Evolutionary conservation across 2,888 invertebrate species (phyloP).

Genomic region (Pelosia muscerda): DNA sequence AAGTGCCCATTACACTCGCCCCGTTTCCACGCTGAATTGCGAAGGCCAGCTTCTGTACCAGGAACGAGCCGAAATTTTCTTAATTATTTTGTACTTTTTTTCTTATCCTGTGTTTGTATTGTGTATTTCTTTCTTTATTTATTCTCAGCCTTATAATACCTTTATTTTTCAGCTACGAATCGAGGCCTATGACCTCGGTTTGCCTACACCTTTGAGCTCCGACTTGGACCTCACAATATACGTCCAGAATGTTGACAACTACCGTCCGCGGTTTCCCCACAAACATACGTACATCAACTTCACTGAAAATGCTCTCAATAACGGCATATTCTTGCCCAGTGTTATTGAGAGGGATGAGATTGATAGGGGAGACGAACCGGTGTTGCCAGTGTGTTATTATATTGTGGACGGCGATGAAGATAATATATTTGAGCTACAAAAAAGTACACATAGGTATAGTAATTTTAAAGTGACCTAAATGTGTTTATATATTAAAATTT

Average conservation of each 20-base stretch:
- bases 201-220: constrained; percentile 94
- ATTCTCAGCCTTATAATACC: neutral
- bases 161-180: constrained; percentile 90
- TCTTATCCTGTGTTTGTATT: too few relatives aligned
- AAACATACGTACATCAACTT: constrained; percentile 91
- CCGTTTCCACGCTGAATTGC: too few relatives aligned
- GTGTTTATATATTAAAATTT: too few relatives aligned
- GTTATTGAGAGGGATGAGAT: constrained; percentile 95
- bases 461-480: neutral
- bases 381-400: constrained; percentile 96
- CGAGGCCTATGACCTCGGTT: constrained; percentile 95
- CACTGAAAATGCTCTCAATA: constrained; percentile 88
- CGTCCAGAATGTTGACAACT: constrained; percentile 95
- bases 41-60: too few relatives aligned
- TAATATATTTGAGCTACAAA: constrained; percentile 90
- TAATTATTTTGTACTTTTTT: too few relatives aligned
- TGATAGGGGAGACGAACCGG: constrained; percentile 93
- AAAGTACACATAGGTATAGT: constrained; percentile 89
- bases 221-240: constrained; percentile 95
- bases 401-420: constrained; percentile 94
- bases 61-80: too few relatives aligned
- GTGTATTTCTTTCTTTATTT: too few relatives aligned
- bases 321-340: constrained; percentile 90
- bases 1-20: too few relatives aligned
- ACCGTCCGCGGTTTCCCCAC: constrained; percentile 94